These are phyloP conservation scores for Mellilla xanthometata DNA, from an alignment of 2,888 invertebrate genomes.

Conservation along the genomic window DNA sequence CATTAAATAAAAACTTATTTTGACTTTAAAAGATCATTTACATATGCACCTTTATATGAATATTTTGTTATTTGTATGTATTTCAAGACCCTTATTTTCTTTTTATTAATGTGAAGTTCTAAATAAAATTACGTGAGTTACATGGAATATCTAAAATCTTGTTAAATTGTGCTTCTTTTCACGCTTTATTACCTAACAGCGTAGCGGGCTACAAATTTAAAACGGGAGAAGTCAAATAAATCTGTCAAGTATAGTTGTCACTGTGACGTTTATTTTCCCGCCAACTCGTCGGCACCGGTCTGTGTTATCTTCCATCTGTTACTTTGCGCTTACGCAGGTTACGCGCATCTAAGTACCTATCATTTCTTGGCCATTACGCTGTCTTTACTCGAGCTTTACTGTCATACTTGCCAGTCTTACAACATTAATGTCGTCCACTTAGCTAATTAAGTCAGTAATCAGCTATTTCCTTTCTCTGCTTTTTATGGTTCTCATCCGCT, in stretches of 20 bases:
- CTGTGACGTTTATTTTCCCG: constrained; percentile 50
- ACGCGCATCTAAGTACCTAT: neutral
- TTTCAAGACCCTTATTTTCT: no score
- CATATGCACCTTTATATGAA: no score
- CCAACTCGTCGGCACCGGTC: constrained; percentile 28
- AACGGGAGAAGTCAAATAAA: neutral
- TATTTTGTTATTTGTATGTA: no score
- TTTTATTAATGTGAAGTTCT: no score
- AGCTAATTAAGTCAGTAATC: constrained; percentile 7
- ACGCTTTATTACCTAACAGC: no score
- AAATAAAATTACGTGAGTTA: no score
- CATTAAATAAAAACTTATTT: no score
- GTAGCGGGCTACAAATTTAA: no score
- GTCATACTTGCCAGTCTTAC: neutral
- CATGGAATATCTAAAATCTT: no score
- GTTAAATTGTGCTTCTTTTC: no score
- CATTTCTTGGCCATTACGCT: constrained; percentile 3
- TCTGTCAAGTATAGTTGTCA: constrained; percentile 25
- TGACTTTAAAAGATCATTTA: no score
- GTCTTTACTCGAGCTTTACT: constrained; percentile 3
- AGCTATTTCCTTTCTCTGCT: constrained; percentile 6
- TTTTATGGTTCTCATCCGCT: constrained; percentile 5
- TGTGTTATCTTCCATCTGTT: constrained; percentile 14
- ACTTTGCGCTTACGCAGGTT: constrained; percentile 3
- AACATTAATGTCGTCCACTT: neutral